Conservation (phyloP, 2,113 vertebrate species). For the Tapirus terrestris region DNA sequence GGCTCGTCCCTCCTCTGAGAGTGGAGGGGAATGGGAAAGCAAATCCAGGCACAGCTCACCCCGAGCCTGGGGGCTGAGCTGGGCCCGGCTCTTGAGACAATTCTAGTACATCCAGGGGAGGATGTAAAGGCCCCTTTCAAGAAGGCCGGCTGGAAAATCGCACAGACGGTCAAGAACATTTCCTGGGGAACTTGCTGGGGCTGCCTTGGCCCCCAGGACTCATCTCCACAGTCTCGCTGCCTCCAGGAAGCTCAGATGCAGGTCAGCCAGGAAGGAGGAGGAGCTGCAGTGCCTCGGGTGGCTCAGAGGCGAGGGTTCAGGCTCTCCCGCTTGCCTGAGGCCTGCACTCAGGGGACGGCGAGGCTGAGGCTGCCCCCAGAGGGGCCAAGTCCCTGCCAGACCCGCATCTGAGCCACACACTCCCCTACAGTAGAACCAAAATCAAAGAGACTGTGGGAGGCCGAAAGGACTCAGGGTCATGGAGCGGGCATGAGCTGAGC, state of each 20-base stretch:
- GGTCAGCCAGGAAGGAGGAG: not conserved
- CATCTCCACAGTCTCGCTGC: not conserved
- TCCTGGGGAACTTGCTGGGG: not conserved
- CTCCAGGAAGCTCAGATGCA: not conserved
- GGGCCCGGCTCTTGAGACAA: not conserved
- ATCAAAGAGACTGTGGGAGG: not conserved
- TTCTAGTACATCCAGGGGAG: not conserved
- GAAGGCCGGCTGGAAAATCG: not conserved
- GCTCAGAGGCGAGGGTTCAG: not conserved
- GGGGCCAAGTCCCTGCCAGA: not conserved
- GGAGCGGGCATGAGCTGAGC: not conserved
- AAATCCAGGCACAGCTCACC: not conserved
- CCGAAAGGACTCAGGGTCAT: rapidly evolving
- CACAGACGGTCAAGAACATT: not conserved
- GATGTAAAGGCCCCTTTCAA: not conserved
- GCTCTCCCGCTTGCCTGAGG: rapidly evolving
- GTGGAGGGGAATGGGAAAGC: not conserved
- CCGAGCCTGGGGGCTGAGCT: rapidly evolving
- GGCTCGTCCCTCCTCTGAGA: constrained; percentile 23
- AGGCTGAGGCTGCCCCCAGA: not conserved
- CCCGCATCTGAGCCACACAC: not conserved
- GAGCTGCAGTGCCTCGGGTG: rapidly evolving
- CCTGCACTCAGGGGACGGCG: not conserved
- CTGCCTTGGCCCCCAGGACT: not conserved
- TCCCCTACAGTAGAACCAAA: not conserved